Conservation (phyloP, 2,888 invertebrate species). For the Dasypogon diadema region DNA sequence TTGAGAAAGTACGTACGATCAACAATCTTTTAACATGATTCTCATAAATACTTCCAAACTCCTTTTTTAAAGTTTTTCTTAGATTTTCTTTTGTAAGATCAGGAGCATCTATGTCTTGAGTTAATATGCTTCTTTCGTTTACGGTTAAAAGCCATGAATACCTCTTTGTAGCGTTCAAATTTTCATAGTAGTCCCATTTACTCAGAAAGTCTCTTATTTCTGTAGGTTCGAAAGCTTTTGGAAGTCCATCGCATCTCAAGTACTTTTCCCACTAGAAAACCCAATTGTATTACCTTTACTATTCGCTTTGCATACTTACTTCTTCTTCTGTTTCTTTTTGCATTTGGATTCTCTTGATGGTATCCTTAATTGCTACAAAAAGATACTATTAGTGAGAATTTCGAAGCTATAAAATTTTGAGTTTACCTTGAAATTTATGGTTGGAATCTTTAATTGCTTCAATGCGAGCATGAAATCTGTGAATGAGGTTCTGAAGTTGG, state of each 20-base stretch:
- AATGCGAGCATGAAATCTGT: not conserved
- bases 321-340: not conserved
- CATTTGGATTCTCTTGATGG: not conserved
- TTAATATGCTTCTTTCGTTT: constrained; percentile 16
- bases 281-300: not conserved
- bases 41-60: constrained; percentile 59
- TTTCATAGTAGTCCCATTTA: constrained; percentile 15
- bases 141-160: not conserved
- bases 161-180: not conserved
- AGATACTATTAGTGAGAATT: not conserved
- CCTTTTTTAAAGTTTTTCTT: constrained; percentile 44
- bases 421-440: not conserved
- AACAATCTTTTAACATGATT: constrained; percentile 58
- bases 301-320: not conserved
- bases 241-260: not conserved
- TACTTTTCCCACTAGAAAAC: not conserved
- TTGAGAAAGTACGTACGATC: no score
- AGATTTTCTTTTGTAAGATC: not conserved
- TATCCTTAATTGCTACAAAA: not conserved
- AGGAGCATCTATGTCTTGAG: constrained; percentile 16
- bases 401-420: not conserved
- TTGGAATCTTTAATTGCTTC: not conserved
- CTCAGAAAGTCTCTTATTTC: constrained; percentile 6
- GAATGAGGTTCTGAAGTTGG: not conserved
- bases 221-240: not conserved